Percentiles rank a stretch among this genome's conserved stretches.
Evolutionary conservation across 64 coral and sea anemone genomes (phyloP).

Genomic region (Cladopsammia gracilis): DNA sequence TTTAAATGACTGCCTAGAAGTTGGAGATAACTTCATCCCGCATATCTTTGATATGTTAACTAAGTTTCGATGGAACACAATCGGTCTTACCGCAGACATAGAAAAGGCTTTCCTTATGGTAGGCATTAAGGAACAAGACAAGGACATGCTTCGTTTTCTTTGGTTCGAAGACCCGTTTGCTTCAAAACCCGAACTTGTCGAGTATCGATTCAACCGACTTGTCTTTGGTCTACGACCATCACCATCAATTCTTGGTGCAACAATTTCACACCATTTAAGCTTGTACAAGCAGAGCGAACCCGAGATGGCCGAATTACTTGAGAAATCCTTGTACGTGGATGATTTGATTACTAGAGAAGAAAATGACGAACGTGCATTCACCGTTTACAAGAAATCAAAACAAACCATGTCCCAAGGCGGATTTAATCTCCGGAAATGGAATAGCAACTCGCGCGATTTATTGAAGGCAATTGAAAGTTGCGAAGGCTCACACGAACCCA

Average conservation of each 20-base stretch:
- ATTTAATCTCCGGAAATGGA: slow-evolving; percentile 63
- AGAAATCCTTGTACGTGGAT: slow-evolving; percentile 40
- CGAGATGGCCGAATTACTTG: background rate
- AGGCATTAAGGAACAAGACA: background rate
- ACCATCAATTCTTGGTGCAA: slow-evolving; percentile 54
- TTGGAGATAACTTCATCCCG: slow-evolving; percentile 13
- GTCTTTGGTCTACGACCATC: slow-evolving; percentile 39
- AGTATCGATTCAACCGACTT: slow-evolving; percentile 52
- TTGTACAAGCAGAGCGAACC: slow-evolving; percentile 12
- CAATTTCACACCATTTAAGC: slow-evolving; percentile 27
- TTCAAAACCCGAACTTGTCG: background rate
- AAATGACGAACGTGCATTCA: background rate
- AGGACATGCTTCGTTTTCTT: slow-evolving; percentile 4
- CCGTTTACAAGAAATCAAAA: slow-evolving; percentile 41
- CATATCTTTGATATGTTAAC: background rate
- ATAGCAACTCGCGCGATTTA: background rate
- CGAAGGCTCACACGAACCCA: background rate
- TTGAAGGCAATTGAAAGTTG: background rate
- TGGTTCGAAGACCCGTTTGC: background rate
- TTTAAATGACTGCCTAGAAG: slow-evolving; percentile 48
- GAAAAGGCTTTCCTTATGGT: slow-evolving; percentile 52
- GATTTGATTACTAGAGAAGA: background rate
- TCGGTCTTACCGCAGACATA: slow-evolving; percentile 19
- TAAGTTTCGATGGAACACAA: background rate
- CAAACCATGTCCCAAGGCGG: slow-evolving; percentile 49